Percentiles rank a stretch among this genome's conserved stretches.
phyloP scores from a whole-genome alignment of 2,797 vertebrate species.

The Phoebastria nigripes region DNA sequence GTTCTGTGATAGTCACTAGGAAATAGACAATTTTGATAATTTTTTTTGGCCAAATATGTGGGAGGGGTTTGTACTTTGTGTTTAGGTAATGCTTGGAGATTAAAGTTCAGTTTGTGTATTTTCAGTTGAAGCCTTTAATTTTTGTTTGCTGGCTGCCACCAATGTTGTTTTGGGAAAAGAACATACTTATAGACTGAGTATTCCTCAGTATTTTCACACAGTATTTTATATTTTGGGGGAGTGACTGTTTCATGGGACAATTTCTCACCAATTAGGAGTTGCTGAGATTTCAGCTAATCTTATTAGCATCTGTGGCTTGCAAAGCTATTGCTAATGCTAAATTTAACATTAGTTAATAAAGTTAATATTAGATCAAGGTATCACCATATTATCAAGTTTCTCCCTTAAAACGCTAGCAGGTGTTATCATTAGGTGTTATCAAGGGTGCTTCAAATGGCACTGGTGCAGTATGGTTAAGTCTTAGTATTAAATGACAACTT shows the following conservation, averaged over 20 bases:
- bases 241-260: background rate
- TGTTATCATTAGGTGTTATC: background rate
- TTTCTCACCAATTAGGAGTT: background rate
- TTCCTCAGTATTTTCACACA: background rate
- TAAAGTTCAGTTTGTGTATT: background rate
- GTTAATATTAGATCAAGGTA: background rate
- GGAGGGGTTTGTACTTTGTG: background rate
- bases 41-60: background rate
- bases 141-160: background rate
- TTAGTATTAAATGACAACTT: background rate
- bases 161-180: background rate
- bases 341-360: background rate
- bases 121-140: background rate
- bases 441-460: background rate
- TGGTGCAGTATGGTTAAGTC: background rate
- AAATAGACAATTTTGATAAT: background rate
- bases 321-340: background rate
- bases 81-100: background rate
- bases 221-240: background rate
- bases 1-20: background rate
- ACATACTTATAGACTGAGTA: background rate
- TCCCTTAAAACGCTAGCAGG: background rate
- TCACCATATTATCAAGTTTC: background rate
- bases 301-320: background rate
- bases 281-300: background rate